Evolutionary conservation across 2,888 invertebrate genomes (phyloP), one percentile per base, ranked within the genome.

Genomic region (Andrena dorsata): DNA sequence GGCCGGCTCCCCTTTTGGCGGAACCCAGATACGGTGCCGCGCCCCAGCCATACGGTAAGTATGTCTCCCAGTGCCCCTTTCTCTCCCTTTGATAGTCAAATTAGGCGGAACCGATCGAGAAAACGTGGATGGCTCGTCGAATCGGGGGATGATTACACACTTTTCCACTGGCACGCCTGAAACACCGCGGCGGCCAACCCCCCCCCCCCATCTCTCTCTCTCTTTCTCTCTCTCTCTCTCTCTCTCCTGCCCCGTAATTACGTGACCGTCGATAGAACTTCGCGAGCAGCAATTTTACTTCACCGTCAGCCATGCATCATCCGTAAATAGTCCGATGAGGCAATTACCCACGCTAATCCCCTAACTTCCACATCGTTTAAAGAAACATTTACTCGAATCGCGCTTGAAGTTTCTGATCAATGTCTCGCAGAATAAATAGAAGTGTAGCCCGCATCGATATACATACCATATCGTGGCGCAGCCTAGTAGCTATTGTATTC

Each of bases 31-130:
- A 97, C 94, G 98, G 98, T 86, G 97, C 97, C 83, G 96, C 97
- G 91, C 97, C 98, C 86, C 97, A 97, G 94, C 98, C 97, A 85
- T 98, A 97, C 95, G 97, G 98, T 98, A 95, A 97, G 97, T 97
- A 86, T 76, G 60, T 64, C 28, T 23, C 28, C 8, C 41, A 58
- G 28, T 63, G 41, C 47, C 63, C 16, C 30, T 20, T 53, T 72
- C 49, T 47, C 20, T 65, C 73, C 23, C 66, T 76, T 72, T 82
- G 73, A 83, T 82, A 77, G 85, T 51, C 51, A 69, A 87, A 85
- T 87, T 83, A 83, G 83, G 72, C 69, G 56, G 23, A 7, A 51
- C 35, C 51, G 53, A 80, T 75, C 26, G 60, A 23, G 66, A 63
- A 56, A 69, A 70, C 60, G n/a, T n/a, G 76, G 49, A 64, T 10